phyloP scores from a whole-genome alignment of 1,140 invertebrate species.

The Ceratina calcarata region DNA sequence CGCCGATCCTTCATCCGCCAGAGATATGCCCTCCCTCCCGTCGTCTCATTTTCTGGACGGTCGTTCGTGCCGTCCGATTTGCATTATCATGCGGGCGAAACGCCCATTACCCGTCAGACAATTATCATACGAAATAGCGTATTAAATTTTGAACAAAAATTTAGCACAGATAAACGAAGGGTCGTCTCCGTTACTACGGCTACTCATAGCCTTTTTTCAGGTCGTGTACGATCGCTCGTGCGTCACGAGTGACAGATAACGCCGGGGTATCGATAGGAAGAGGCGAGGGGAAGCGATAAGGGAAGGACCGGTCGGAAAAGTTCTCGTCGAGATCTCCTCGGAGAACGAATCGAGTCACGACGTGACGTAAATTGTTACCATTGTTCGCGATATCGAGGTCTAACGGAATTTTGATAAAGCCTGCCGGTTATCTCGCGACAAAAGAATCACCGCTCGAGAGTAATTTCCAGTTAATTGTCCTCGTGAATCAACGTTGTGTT shows the following conservation, averaged over 20 bases:
- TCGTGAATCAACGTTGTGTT: neutral
- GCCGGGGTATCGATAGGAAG: slow-evolving; percentile 18
- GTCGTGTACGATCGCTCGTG: too few species aligned
- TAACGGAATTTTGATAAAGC: slow-evolving; percentile 14
- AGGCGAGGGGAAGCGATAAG: neutral
- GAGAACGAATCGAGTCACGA: neutral
- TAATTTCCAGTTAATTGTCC: neutral
- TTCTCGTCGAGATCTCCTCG: neutral
- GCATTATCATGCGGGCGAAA: too few species aligned
- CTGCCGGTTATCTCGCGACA: neutral
- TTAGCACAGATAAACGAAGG: too few species aligned
- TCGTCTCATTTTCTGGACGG: too few species aligned
- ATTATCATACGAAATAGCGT: too few species aligned
- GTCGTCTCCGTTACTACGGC: too few species aligned
- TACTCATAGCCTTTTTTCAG: too few species aligned
- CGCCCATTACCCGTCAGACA: too few species aligned
- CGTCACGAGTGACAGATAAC: neutral
- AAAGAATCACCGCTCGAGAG: neutral
- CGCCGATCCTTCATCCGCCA: neutral
- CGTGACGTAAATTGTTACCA: slow-evolving; percentile 1
- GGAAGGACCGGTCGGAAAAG: neutral
- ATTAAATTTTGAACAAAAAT: too few species aligned
- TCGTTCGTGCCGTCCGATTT: too few species aligned
- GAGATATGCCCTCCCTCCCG: too few species aligned
- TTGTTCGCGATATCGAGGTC: neutral